Base-by-base conservation (phyloP, 2,797 vertebrate species). In the Cephalopachus bancanus region DNA sequence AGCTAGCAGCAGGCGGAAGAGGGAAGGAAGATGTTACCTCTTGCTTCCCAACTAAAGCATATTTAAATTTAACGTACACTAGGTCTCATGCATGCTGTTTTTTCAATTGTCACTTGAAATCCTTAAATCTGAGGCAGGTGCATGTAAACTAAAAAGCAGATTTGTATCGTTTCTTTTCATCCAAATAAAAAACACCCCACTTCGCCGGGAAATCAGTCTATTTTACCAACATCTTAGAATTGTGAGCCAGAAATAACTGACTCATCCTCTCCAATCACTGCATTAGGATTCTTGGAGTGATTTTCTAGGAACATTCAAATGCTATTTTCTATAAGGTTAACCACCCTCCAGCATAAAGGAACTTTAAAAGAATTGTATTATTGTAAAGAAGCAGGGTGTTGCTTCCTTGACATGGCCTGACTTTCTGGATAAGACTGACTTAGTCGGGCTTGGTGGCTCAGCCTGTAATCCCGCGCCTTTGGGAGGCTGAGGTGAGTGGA, bases 71-170 rank as follows among this genome's bases (percentile, higher is more conserved):
- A 62, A 87, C 30, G 30, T 7, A 20, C 55, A n/a, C 26, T 0
- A 11, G 53, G 51, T 30, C 44, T 83, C 67, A 49, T 44, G 9
- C 0, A 5, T 60, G 16, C 19, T 0, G 3, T 64, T 75, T 22
- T 92, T 85, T 71, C 15, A 24, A 44, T 84, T 94, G 83, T 64
- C n/a, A 60, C 37, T 57, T 78, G 37, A 44, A 28, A 59, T 65
- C 49, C 62, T 74, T 90, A 89, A 92, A 24, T 30, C 19, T 94
- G 44, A 92, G 44, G 57, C 15, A 65, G 95, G 19, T 80, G 78
- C 94, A 80, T 89, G 5, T 88, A 94, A 79, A 94, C 88, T 78
- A 59, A 76, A 95, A 94, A 44, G 10, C 26, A 44, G 26, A 67
- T 89, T 37, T 80, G 3, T 84, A 15, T 57, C 16, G 1, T 71